A percentile compares a stretch with the other conserved stretches of the same genome.
Evolutionary conservation across 2,113 vertebrate genomes (phyloP).

Genomic region (Oreotrochilus melanogaster): DNA sequence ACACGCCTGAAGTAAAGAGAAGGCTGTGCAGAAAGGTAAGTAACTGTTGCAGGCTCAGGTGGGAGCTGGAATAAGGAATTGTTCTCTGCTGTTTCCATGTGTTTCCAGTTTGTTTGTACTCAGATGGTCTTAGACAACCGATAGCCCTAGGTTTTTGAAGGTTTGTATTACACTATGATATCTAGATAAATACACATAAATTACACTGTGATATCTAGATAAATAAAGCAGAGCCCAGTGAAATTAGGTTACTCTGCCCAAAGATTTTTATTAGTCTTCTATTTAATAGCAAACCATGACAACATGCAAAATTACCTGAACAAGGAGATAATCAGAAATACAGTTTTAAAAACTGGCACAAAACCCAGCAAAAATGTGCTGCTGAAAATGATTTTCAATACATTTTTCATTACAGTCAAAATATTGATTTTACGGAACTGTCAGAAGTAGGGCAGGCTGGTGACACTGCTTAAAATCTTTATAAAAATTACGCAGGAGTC

Average conservation of each 20-base stretch:
- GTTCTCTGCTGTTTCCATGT: rapidly evolving
- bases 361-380: not conserved
- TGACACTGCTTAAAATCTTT: not conserved
- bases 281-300: rapidly evolving
- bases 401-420: not conserved
- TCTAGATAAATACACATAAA: not conserved
- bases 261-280: not conserved
- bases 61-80: not conserved
- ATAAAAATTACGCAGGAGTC: not conserved
- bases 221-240: not conserved
- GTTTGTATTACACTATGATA: not conserved
- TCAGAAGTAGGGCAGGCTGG: not conserved
- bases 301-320: not conserved
- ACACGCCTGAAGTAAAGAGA: not conserved
- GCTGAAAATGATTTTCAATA: not conserved
- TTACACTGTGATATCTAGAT: not conserved
- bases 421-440: not conserved
- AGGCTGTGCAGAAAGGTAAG: not conserved
- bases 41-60: not conserved
- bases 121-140: not conserved
- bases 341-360: not conserved
- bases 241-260: not conserved
- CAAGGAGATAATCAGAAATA: not conserved
- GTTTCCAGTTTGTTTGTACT: not conserved
- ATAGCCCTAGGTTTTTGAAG: not conserved